A percentile compares a stretch with the other conserved stretches of the same genome.
Conservation (phyloP, 2,113 vertebrate genomes). For the Thunnus thynnus region DNA sequence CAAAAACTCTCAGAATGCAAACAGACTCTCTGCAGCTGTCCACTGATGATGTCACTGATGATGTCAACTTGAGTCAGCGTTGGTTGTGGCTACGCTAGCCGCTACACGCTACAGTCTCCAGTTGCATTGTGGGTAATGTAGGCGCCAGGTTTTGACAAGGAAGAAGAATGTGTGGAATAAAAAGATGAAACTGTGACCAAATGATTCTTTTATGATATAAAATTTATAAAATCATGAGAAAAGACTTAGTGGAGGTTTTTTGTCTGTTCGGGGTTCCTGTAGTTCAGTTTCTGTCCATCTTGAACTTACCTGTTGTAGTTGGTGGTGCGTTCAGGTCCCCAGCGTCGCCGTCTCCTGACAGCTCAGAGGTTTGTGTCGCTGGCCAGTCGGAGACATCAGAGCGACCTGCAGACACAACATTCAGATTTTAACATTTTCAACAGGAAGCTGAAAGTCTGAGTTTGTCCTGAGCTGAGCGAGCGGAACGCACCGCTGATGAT, state of each 20-base stretch:
- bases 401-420: constrained; percentile 3
- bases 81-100: too few species aligned
- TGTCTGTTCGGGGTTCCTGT: neutral
- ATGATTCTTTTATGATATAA: neutral
- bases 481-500: constrained; percentile 62
- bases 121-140: neutral
- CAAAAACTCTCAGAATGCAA: neutral
- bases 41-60: too few species aligned
- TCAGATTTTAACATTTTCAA: neutral
- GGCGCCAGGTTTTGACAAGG: neutral
- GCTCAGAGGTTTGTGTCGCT: neutral
- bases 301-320: neutral
- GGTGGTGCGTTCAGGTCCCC: constrained; percentile 17
- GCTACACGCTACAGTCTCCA: too few species aligned
- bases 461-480: too few species aligned
- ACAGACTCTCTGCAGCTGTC: neutral
- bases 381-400: neutral
- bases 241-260: too few species aligned
- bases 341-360: neutral
- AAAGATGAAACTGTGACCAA: neutral
- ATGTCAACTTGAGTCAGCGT: too few species aligned
- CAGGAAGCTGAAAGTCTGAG: neutral
- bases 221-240: too few species aligned
- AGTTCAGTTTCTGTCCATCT: too few species aligned
- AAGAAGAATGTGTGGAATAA: too few species aligned